Evolutionary conservation across 1,140 invertebrate genomes (phyloP).

Genomic region (Harpegnathos saltator): DNA sequence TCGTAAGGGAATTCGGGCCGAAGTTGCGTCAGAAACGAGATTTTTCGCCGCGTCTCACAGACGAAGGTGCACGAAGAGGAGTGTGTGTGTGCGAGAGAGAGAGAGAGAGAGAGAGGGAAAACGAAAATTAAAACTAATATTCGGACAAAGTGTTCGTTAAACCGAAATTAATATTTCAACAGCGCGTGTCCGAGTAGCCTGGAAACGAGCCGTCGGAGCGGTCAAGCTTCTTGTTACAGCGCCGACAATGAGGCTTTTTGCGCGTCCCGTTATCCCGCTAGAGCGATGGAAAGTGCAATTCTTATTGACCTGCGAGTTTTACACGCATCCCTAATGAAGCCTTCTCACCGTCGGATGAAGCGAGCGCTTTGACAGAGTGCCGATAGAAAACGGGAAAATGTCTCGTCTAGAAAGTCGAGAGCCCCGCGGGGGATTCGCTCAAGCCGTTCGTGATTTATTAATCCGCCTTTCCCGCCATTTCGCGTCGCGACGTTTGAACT

Average conservation of each 20-base stretch:
- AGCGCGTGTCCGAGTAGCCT: background rate
- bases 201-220: background rate
- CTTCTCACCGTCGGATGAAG: constrained; percentile 29
- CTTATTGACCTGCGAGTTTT: constrained; percentile 44
- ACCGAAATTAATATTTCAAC: background rate
- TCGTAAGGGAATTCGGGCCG: too few species aligned
- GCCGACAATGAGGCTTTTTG: constrained; percentile 14
- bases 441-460: background rate
- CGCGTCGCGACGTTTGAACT: background rate
- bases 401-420: constrained; percentile 36
- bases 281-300: constrained; percentile 48
- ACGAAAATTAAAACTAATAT: background rate
- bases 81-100: too few species aligned
- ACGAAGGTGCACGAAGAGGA: too few species aligned
- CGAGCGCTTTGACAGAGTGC: constrained; percentile 17
- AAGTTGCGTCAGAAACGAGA: too few species aligned
- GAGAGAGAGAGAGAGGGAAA: too few species aligned
- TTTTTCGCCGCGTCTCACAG: too few species aligned
- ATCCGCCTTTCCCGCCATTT: constrained; percentile 19
- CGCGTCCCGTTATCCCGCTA: background rate
- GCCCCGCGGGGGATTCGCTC: background rate
- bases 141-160: background rate
- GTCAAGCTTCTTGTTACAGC: constrained; percentile 12
- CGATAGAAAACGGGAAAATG: constrained; percentile 37
- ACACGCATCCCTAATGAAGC: constrained; percentile 33